These are phyloP conservation scores for Papilio gigon DNA, from an alignment of 2,888 invertebrate genomes.

Conservation along the genomic window DNA sequence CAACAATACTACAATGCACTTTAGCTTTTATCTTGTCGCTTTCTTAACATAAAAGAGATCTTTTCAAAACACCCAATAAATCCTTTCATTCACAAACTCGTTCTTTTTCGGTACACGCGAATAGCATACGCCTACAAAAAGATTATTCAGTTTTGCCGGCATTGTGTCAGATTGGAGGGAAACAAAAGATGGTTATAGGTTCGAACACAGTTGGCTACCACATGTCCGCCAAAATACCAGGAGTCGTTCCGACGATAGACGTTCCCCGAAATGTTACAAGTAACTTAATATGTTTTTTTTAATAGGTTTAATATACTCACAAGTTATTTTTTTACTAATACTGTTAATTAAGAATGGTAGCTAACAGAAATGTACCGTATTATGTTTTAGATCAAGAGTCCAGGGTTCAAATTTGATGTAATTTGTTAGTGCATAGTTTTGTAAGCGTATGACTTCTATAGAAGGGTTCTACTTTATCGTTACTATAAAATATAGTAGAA, in stretches of 20 bases:
- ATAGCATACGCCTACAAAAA: constrained; percentile 55
- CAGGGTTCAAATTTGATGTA: too few species aligned
- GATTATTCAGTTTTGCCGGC: constrained; percentile 56
- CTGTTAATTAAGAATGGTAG: too few species aligned
- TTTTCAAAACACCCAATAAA: constrained; percentile 49
- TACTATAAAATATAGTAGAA: too few species aligned
- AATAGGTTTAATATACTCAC: background rate
- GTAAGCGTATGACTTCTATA: too few species aligned
- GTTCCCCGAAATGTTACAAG: constrained; percentile 52
- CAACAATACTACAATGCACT: background rate
- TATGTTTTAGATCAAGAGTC: too few species aligned
- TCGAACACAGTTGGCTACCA: constrained; percentile 68
- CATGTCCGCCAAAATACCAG: constrained; percentile 67
- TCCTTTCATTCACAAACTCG: constrained; percentile 52
- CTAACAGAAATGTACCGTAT: too few species aligned
- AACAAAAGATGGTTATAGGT: constrained; percentile 49
- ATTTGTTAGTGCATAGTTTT: background rate
- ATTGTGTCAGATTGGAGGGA: constrained; percentile 52
- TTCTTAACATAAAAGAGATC: constrained; percentile 43
- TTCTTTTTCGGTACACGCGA: constrained; percentile 51
- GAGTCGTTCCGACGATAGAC: constrained; percentile 53
- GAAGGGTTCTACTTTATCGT: too few species aligned
- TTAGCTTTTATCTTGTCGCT: constrained; percentile 40
- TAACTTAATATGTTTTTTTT: constrained; percentile 43
- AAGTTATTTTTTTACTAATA: background rate